Conservation (phyloP, 2,797 vertebrate genomes). For the Glossophaga mutica region DNA sequence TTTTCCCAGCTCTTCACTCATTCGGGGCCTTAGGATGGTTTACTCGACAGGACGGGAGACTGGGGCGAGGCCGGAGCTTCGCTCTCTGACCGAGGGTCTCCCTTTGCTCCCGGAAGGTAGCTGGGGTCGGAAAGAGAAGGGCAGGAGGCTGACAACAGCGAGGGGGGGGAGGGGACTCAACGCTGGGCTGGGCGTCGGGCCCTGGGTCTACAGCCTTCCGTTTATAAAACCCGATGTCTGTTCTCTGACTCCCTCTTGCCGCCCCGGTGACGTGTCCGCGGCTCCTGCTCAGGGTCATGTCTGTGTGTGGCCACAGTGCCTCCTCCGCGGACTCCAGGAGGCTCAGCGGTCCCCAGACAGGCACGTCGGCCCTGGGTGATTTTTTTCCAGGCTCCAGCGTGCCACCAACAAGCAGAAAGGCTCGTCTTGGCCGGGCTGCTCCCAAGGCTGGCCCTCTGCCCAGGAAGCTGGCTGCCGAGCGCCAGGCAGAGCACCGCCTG, state of each 20-base stretch:
- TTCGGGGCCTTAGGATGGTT: not conserved
- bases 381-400: not conserved
- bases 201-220: not conserved
- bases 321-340: not conserved
- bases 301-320: not conserved
- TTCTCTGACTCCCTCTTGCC: not conserved
- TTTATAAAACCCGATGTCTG: not conserved
- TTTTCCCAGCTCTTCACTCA: not conserved
- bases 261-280: not conserved
- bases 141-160: not conserved
- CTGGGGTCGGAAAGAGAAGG: not conserved
- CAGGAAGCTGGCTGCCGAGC: not conserved
- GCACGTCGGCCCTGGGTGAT: too few species aligned
- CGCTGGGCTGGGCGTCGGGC: not conserved
- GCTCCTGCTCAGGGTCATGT: not conserved
- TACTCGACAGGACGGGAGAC: not conserved
- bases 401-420: not conserved
- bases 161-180: not conserved
- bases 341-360: not conserved
- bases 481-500: rapidly evolving
- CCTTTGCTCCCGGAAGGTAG: not conserved
- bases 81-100: not conserved
- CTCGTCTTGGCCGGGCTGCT: rapidly evolving
- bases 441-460: not conserved
- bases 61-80: not conserved